Evolutionary conservation across 2,797 vertebrate species (phyloP), one percentile per base, ranked within the genome.

Genomic region (Gallirallus australis): DNA sequence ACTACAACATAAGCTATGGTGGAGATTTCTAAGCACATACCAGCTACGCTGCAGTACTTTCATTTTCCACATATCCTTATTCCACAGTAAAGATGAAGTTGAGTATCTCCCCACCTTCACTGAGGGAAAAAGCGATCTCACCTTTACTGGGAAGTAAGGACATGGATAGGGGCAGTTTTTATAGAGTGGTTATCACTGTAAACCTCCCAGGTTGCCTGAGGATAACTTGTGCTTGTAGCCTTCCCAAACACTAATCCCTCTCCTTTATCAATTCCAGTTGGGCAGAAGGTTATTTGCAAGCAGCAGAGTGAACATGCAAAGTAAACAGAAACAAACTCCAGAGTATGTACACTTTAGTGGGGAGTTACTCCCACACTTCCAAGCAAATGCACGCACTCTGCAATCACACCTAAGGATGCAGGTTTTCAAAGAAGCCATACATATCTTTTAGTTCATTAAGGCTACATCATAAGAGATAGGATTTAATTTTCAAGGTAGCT

Each of bases 401-500:
- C 82, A 75, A 63, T 69, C 60, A 12, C 1, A 0, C 20, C 16
- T 40, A 66, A 72, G 31, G 59, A 83, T 35, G 63, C 1, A 64
- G 40, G 37, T 45, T 85, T 87, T 92, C 3, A 4, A 71, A 77
- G 37, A 77, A 81, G 33, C n/a, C 59, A 45, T 54, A 70, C 48
- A 42, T 23, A 50, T 35, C 16, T 72, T 60, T 68, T 45, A 57
- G 75, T 60, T 96, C 54, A 48, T 71, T 83, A 80, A 85, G 82
- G 35, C 18, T 65, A 48, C 35, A 39, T 33, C 15, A 2, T 75
- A 89, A 91, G 69, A 59, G 42, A 90, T 7, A 47, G 53, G 45
- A 60, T 89, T 92, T 88, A 42, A 82, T 90, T 93, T 92, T 90
- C 54, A 87, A 94, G 71, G 76, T 78, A 72, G 84, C 47, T 60